A percentile compares a stretch with the other conserved stretches of the same genome.
Conservation (phyloP, 2,797 vertebrate genomes). For the Lepidocolaptes lacrymiger region DNA sequence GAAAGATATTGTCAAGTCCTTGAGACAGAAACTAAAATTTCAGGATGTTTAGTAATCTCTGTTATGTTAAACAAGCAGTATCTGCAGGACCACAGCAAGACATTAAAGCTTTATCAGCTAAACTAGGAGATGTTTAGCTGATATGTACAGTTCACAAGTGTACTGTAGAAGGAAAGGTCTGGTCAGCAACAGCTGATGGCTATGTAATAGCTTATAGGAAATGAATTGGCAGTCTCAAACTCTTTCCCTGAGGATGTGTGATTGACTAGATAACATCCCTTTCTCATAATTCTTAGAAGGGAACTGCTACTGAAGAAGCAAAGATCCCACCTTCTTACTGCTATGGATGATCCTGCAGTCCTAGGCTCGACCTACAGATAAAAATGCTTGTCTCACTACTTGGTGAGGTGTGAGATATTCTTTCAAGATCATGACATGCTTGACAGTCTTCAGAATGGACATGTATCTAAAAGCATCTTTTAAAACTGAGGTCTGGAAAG, state of each 20-base stretch:
- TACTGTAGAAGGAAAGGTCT: neutral
- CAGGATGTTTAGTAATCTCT: neutral
- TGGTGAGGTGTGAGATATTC: neutral
- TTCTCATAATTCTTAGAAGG: neutral
- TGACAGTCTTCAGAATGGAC: neutral
- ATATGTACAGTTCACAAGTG: no score
- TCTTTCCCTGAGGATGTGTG: neutral
- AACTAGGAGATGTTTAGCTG: neutral
- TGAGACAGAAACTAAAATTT: neutral
- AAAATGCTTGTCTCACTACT: neutral
- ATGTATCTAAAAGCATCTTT: neutral
- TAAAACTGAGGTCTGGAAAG: neutral
- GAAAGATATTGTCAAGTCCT: neutral
- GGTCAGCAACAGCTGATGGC: neutral
- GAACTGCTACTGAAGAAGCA: neutral
- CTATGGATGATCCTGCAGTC: neutral
- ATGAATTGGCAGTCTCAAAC: neutral
- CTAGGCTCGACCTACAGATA: neutral
- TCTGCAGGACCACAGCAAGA: neutral
- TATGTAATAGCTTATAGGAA: neutral
- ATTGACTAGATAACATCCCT: neutral
- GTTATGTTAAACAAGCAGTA: neutral
- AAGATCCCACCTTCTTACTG: neutral
- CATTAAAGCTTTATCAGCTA: neutral
- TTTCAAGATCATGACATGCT: neutral